phyloP scores from a whole-genome alignment of 2,113 vertebrate species.

The Arenaria interpres region DNA sequence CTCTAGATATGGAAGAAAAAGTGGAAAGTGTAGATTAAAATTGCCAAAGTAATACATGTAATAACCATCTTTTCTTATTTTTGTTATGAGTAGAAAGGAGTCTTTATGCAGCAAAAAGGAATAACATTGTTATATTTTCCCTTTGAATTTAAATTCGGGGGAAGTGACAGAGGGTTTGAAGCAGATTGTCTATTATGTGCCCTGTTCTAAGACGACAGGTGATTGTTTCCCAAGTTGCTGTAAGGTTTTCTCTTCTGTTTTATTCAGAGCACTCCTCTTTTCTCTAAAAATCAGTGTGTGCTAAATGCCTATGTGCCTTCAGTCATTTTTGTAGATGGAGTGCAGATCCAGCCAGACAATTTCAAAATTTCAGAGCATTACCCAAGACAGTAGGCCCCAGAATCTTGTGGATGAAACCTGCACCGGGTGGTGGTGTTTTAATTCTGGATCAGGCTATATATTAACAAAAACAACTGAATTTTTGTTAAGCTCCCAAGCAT shows the following conservation, averaged over 20 bases:
- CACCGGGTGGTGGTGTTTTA: background rate
- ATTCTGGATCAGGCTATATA: background rate
- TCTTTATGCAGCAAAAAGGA: constrained; percentile 51
- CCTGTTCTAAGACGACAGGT: constrained; percentile 5
- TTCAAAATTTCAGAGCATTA: background rate
- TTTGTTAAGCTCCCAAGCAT: background rate
- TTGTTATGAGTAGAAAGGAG: constrained; percentile 45
- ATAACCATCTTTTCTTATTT: constrained; percentile 54
- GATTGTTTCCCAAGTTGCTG: background rate
- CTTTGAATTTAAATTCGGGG: constrained; percentile 2
- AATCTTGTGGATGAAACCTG: background rate
- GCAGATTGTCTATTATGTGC: constrained; percentile 4
- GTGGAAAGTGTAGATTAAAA: constrained; percentile 24
- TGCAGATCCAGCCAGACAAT: background rate
- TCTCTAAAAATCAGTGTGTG: background rate
- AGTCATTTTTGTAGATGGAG: background rate
- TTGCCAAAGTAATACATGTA: constrained; percentile 32
- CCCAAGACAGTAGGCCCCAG: background rate
- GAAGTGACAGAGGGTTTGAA: background rate
- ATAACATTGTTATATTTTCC: constrained; percentile 21
- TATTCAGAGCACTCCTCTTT: background rate
- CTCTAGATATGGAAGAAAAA: constrained; percentile 28
- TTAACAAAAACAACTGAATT: background rate
- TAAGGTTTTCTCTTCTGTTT: constrained; percentile 15
- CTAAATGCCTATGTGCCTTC: background rate